A percentile compares a stretch with the other conserved stretches of the same genome.
These are phyloP conservation scores for Myxocyprinus asiaticus DNA, from an alignment of 2,113 vertebrate genomes.

Conservation along the genomic window DNA sequence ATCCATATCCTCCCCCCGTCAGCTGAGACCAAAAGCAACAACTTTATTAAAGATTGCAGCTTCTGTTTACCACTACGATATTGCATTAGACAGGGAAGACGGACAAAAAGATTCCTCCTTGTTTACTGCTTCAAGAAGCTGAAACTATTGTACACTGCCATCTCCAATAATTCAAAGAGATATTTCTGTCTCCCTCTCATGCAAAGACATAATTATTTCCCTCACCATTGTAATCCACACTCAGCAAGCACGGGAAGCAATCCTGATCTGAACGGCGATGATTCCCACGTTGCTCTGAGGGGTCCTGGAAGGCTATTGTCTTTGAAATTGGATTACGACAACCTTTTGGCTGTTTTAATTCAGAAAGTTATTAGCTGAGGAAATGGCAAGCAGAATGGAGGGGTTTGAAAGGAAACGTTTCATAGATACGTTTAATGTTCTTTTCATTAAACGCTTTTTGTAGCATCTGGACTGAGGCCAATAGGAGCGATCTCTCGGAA, in stretches of 20 bases:
- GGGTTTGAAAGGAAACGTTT: conserved; percentile 53
- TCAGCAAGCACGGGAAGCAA: conserved; percentile 69
- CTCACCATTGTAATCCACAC: conserved; percentile 72
- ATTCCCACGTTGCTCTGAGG: conserved; percentile 59
- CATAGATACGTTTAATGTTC: conserved; percentile 61
- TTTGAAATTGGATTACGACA: conserved; percentile 83
- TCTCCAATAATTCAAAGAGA: conserved; percentile 55
- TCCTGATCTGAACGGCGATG: conserved; percentile 66
- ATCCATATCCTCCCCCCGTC: conserved; percentile 27
- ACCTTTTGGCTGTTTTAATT: conserved; percentile 79
- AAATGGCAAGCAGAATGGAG: conserved; percentile 39
- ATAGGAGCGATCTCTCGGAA: conserved; percentile 26
- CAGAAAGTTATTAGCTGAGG: conserved; percentile 72
- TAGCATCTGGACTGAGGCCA: background rate
- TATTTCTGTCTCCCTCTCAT: conserved; percentile 29
- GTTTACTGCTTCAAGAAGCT: conserved; percentile 68
- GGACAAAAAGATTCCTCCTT: conserved; percentile 55
- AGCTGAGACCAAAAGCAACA: conserved; percentile 41
- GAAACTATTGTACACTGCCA: conserved; percentile 54
- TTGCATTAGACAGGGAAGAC: conserved; percentile 45
- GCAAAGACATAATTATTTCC: conserved; percentile 74
- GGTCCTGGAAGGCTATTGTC: conserved; percentile 69
- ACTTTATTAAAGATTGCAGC: conserved; percentile 49
- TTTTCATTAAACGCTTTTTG: conserved; percentile 28
- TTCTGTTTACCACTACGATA: conserved; percentile 44